These are phyloP conservation scores for Choreutis nemorana DNA, from an alignment of 2,888 invertebrate genomes.

Conservation along the genomic window DNA sequence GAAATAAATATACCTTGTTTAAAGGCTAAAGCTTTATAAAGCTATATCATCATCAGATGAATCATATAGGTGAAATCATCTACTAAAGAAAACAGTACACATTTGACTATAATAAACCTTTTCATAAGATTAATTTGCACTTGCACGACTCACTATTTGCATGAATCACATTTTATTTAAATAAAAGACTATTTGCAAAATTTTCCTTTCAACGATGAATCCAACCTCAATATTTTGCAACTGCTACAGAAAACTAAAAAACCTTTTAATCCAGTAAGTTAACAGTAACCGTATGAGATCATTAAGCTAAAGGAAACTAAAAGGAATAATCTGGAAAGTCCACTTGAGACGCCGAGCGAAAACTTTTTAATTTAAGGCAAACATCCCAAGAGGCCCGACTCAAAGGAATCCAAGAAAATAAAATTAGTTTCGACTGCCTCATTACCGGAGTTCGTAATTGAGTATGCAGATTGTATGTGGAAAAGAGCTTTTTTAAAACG, in stretches of 20 bases:
- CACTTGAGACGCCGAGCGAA: constrained; percentile 28
- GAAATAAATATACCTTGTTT: too few species aligned
- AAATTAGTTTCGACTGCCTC: constrained; percentile 43
- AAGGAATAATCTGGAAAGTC: constrained; percentile 28
- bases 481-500: constrained; percentile 17
- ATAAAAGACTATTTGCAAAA: too few species aligned
- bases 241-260: constrained; percentile 9
- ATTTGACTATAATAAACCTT: too few species aligned
- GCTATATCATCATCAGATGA: too few species aligned
- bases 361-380: constrained; percentile 54
- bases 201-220: too few species aligned
- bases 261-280: constrained; percentile 21
- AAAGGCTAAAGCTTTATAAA: too few species aligned
- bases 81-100: too few species aligned
- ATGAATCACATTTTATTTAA: too few species aligned
- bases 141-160: too few species aligned
- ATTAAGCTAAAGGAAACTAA: constrained; percentile 36
- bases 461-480: constrained; percentile 32
- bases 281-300: constrained; percentile 34
- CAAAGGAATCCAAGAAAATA: constrained; percentile 41
- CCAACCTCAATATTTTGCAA: too few species aligned
- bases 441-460: constrained; percentile 37
- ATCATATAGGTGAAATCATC: too few species aligned
- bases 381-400: constrained; percentile 35
- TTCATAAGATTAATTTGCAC: too few species aligned